Conservation (phyloP, 2,797 vertebrate species). For the Garrulus glandarius region DNA sequence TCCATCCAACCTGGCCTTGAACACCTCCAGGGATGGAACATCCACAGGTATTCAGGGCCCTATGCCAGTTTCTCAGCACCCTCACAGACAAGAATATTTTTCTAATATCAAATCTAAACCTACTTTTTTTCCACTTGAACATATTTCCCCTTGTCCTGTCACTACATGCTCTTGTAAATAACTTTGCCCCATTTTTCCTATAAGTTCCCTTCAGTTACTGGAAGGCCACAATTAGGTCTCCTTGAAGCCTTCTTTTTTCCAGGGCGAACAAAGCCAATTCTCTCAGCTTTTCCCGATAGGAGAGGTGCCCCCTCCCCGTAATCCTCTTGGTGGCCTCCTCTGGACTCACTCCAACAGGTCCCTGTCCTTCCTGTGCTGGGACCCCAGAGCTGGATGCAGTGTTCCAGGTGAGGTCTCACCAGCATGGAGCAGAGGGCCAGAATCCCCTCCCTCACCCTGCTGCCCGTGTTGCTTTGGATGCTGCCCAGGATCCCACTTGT, state of each 20-base stretch:
- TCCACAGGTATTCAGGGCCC: neutral
- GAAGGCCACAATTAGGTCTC: neutral
- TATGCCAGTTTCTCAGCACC: neutral
- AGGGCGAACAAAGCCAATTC: neutral
- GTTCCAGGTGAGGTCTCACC: neutral
- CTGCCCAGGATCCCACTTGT: neutral
- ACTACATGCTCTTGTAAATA: neutral
- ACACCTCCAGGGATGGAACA: too few species aligned
- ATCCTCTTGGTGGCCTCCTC: neutral
- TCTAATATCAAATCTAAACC: neutral
- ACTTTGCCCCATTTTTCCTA: neutral
- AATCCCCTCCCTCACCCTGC: neutral
- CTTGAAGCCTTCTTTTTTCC: neutral
- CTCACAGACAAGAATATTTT: neutral
- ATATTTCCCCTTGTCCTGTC: neutral
- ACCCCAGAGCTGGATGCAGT: neutral
- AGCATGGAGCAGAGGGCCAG: neutral
- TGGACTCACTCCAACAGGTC: accelerated
- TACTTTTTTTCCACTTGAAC: neutral
- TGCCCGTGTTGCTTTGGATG: neutral
- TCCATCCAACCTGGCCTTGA: neutral
- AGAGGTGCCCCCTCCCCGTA: neutral
- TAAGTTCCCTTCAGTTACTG: neutral
- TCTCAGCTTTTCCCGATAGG: neutral
- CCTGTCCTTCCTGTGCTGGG: neutral